These are phyloP conservation scores for Artibeus lituratus DNA, from an alignment of 2,797 vertebrate genomes.

Conservation along the genomic window DNA sequence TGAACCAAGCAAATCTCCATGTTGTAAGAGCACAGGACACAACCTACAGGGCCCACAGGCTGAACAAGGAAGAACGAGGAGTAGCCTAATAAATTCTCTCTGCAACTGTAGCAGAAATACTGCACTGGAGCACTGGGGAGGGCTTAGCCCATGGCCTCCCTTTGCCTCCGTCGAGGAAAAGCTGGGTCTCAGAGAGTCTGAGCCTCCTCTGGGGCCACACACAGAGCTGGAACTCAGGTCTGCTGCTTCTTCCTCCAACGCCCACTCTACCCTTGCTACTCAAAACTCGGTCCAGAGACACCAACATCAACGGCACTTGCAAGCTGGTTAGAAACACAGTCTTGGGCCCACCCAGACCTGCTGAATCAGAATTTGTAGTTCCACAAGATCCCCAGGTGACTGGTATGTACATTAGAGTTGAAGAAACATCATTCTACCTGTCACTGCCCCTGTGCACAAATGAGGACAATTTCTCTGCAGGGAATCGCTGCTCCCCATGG, in stretches of 20 bases:
- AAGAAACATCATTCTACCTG: background rate
- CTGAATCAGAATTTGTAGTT: background rate
- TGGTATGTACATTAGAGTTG: background rate
- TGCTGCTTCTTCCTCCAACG: background rate
- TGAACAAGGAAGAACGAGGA: background rate
- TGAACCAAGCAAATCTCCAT: too few relatives aligned
- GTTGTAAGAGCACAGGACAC: background rate
- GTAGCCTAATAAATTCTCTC: background rate
- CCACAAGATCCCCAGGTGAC: background rate
- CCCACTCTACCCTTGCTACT: background rate
- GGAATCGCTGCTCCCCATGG: background rate
- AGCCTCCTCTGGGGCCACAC: background rate
- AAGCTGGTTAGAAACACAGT: background rate
- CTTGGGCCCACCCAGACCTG: background rate
- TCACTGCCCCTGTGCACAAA: background rate
- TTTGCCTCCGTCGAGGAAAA: background rate
- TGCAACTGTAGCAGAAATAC: background rate
- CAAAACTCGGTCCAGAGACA: background rate
- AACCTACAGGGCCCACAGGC: background rate
- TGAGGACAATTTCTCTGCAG: background rate
- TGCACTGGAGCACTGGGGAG: background rate
- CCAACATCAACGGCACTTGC: background rate
- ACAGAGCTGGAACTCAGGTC: background rate
- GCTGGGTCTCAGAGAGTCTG: background rate
- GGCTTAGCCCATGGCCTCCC: background rate